Conservation (phyloP, 2,888 invertebrate genomes). For the Tetragonisca angustula region DNA sequence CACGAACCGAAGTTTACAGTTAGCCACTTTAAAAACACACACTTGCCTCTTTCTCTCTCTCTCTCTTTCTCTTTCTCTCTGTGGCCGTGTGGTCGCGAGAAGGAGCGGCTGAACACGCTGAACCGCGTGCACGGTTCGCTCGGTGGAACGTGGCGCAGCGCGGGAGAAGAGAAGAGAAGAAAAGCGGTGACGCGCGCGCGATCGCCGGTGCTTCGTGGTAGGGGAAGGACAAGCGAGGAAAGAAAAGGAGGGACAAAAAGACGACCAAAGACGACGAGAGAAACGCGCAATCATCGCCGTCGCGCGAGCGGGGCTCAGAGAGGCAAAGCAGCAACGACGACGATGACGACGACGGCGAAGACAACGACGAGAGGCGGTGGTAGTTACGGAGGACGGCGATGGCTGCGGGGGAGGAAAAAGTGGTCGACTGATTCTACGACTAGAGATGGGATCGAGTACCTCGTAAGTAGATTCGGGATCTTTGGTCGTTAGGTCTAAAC, state of each 20-base stretch:
- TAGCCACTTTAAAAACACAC: conserved; percentile 71
- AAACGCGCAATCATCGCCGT: conserved; percentile 62
- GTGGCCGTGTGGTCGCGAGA: conserved; percentile 13
- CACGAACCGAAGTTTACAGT: conserved; percentile 71
- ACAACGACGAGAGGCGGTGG: background rate
- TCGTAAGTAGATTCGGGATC: too few relatives aligned
- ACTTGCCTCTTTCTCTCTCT: conserved; percentile 14
- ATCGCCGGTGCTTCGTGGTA: background rate
- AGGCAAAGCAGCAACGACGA: background rate
- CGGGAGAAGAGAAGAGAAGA: conserved; percentile 37
- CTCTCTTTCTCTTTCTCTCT: too few relatives aligned
- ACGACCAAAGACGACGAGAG: conserved; percentile 40
- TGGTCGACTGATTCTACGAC: background rate
- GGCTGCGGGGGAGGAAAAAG: conserved; percentile 49
- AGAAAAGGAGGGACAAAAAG: conserved; percentile 56
- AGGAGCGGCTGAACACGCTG: conserved; percentile 33
- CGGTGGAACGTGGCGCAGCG: conserved; percentile 20
- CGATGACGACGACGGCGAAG: background rate
- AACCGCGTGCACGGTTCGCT: background rate
- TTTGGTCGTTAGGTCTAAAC: too few relatives aligned
- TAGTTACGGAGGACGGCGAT: background rate
- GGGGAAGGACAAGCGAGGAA: conserved; percentile 43
- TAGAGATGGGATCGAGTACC: too few relatives aligned
- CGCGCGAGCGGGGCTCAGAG: conserved; percentile 3
- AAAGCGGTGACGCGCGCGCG: conserved; percentile 29